Percentiles rank a stretch among this genome's conserved stretches.
Conservation (phyloP, 64 coral and sea anemone genomes). For the Montipora capricornis region DNA sequence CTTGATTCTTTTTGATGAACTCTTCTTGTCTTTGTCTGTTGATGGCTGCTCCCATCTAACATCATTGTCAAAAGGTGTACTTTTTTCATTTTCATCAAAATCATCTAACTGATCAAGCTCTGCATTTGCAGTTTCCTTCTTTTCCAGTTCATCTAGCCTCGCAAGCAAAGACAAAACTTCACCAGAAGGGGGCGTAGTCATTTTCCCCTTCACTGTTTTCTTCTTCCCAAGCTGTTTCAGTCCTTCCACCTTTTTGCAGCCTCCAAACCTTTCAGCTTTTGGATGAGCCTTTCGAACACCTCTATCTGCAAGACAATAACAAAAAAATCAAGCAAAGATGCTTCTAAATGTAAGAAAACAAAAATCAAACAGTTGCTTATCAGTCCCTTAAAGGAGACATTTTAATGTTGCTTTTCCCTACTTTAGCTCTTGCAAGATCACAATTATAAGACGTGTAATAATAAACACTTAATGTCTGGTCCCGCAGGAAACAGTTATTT, state of each 20-base stretch:
- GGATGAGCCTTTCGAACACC: slow-evolving; percentile 52
- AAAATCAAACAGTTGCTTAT: too few relatives aligned
- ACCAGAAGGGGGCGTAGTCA: not conserved
- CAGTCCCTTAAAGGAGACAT: too few relatives aligned
- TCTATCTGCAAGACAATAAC: not conserved
- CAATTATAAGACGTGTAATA: too few relatives aligned
- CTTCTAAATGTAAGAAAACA: too few relatives aligned
- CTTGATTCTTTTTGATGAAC: not conserved
- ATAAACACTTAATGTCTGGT: too few relatives aligned
- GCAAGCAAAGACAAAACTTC: slow-evolving; percentile 59
- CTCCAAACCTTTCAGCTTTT: slow-evolving; percentile 51
- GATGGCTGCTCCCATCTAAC: not conserved
- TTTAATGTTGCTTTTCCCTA: too few relatives aligned
- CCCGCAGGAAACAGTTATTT: too few relatives aligned
- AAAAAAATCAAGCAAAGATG: not conserved
- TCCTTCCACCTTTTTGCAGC: slow-evolving; percentile 13
- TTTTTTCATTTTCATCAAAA: not conserved
- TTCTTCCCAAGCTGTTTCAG: slow-evolving; percentile 38
- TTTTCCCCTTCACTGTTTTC: not conserved
- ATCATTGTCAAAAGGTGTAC: not conserved
- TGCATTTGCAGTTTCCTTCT: slow-evolving; percentile 40
- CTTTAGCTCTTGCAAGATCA: too few relatives aligned
- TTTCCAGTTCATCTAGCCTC: slow-evolving; percentile 55
- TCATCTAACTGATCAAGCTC: slow-evolving; percentile 33
- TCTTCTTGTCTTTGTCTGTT: not conserved